phyloP scores from a whole-genome alignment of 37 sponge, comb jelly and placozoan species.

The Eunapius fragilis region DNA sequence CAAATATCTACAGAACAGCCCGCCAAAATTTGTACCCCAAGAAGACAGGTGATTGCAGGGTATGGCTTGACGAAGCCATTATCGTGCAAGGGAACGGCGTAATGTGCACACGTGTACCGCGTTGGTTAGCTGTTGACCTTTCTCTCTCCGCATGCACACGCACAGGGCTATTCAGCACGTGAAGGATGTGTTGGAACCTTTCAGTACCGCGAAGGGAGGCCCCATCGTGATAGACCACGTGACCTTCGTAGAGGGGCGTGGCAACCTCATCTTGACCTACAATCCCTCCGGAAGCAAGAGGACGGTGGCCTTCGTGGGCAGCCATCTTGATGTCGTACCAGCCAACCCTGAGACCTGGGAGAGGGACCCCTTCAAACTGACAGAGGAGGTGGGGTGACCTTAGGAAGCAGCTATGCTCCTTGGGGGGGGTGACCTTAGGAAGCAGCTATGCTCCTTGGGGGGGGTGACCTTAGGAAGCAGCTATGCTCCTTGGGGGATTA shows the following conservation, averaged over 20 bases:
- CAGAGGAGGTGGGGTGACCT: slow-evolving; percentile 31
- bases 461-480: background rate
- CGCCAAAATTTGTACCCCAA: slow-evolving; percentile 71
- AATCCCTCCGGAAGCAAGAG: slow-evolving; percentile 42
- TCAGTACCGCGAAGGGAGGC: slow-evolving; percentile 56
- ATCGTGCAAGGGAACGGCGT: background rate
- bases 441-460: too few relatives aligned
- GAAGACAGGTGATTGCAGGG: slow-evolving; percentile 49
- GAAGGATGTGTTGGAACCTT: slow-evolving; percentile 59
- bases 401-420: too few relatives aligned
- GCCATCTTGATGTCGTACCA: slow-evolving; percentile 81
- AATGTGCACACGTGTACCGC: background rate
- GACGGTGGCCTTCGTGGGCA: slow-evolving; percentile 74
- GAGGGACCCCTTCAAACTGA: slow-evolving; percentile 71
- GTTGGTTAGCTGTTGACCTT: background rate
- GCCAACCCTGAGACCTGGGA: slow-evolving; percentile 88
- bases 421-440: background rate
- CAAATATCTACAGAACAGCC: slow-evolving; percentile 75
- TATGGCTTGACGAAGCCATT: background rate
- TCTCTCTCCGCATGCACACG: background rate
- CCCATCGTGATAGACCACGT: slow-evolving; percentile 69
- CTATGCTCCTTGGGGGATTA: too few relatives aligned
- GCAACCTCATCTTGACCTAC: slow-evolving; percentile 67
- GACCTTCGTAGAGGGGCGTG: slow-evolving; percentile 57
- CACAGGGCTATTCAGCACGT: slow-evolving; percentile 70